Conservation (phyloP, 2,113 vertebrate genomes). For the Tretioscincus oriximinensis region DNA sequence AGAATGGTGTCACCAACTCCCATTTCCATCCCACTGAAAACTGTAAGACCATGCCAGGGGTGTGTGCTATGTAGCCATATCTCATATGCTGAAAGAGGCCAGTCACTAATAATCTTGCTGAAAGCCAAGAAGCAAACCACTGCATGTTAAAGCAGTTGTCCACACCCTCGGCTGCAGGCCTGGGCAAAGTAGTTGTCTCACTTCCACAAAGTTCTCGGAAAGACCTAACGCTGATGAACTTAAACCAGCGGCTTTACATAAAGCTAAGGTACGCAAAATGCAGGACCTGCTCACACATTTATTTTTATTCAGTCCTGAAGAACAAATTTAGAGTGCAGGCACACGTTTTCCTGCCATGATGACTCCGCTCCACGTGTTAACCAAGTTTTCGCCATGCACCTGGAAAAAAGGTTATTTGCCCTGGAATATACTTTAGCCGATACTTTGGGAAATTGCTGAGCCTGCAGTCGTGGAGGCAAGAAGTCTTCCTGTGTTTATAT, state of each 20-base stretch:
- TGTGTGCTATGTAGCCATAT: constrained; percentile 2
- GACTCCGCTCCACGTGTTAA: no score
- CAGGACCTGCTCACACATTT: not conserved
- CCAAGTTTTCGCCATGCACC: no score
- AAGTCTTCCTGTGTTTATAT: no score
- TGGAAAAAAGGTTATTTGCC: no score
- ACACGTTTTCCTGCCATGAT: no score
- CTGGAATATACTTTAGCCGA: no score
- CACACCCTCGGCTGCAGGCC: constrained; percentile 17
- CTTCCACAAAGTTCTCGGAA: not conserved
- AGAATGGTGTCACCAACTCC: not conserved
- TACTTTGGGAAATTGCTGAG: no score
- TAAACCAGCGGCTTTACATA: not conserved
- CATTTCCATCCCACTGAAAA: not conserved
- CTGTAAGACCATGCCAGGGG: no score
- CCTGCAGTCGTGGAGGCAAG: no score
- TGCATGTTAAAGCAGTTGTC: constrained; percentile 10
- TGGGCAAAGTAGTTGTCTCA: not conserved
- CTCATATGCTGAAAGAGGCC: not conserved
- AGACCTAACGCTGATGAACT: not conserved
- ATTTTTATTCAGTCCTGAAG: no score
- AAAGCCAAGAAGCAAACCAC: not conserved
- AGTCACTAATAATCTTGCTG: no score
- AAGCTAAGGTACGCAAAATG: not conserved
- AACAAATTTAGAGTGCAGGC: no score